Evolutionary conservation across 2,797 vertebrate genomes (phyloP), one percentile per base, ranked within the genome.

Genomic region (Pachyuromys duprasi): DNA sequence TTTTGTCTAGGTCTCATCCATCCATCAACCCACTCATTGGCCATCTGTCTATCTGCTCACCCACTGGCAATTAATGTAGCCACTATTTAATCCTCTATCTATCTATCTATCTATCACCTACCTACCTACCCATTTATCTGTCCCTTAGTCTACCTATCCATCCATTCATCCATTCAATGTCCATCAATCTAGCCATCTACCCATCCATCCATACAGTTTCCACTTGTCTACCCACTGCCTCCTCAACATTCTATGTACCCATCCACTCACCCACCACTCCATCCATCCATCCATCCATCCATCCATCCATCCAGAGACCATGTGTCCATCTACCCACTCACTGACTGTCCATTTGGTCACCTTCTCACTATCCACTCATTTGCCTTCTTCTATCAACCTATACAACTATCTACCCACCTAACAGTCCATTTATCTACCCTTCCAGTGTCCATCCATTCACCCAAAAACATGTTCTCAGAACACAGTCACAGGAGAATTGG

Each of bases 161-260:
- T 0, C 28, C 5, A 3, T 8, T 69, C 31, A 2, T 1, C 26
- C 4, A 8, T 7, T n/a, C 6, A 5, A 24, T 0, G 1, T 0
- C 31, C 14, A 7, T 2, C 36, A 45, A 63, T 2, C 2, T 13
- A 55, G 8, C 18, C 5, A 3, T 4, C 33, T 20, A 3, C 2
- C 5, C 18, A 31, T 17, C 33, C 26, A 31, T 15, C 36, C 7
- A 45, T 36, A 53, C 49, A 76, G 14, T 81, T n/a, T 36, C 20
- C 5, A 87, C 67, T 62, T 70, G 20, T 26, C 31, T 26, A 62
- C 45, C 62, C 33, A 22, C 17, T 72, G 69, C 60, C 14, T 55
- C 33, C 20, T 69, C 6, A 53, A 8, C 14, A n/a, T 6, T 26
- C 17, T 53, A 31, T 62, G 14, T 31, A 42, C 55, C 70, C 33